Percentiles rank a stretch among this genome's conserved stretches.
phyloP scores from a whole-genome alignment of 2,113 vertebrate genomes.

The Rutilus rutilus region DNA sequence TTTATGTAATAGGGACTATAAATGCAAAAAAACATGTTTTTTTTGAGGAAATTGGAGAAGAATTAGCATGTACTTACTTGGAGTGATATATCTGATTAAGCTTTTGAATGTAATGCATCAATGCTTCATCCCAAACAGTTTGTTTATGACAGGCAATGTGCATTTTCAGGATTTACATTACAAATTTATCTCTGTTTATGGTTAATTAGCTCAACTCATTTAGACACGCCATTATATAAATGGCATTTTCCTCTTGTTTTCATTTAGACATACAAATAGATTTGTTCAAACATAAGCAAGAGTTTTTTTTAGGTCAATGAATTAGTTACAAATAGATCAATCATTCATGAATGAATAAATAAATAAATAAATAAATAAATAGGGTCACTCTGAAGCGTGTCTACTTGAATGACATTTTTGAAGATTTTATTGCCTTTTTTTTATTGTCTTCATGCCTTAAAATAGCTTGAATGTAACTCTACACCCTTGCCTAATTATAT shows the following conservation, averaged over 20 bases:
- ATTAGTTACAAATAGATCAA: not conserved
- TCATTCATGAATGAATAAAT: not conserved
- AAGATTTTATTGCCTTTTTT: too few species aligned
- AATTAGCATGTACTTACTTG: not conserved
- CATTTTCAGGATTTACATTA: constrained; percentile 6
- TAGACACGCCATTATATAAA: constrained; percentile 1
- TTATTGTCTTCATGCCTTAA: too few species aligned
- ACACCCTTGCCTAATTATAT: too few species aligned
- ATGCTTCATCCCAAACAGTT: not conserved
- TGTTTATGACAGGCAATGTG: constrained; percentile 2
- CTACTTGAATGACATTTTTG: too few species aligned
- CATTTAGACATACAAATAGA: not conserved
- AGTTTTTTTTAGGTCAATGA: not conserved
- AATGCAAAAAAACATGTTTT: not conserved
- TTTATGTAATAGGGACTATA: not conserved
- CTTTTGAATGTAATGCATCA: not conserved
- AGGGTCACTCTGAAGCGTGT: too few species aligned
- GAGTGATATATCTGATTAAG: constrained; percentile 8
- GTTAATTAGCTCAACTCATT: constrained; percentile 5
- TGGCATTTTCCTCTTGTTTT: not conserved
- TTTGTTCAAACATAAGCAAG: not conserved
- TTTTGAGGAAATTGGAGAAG: not conserved
- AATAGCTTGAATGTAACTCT: too few species aligned
- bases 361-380: too few species aligned
- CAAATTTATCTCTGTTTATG: not conserved